Base-by-base conservation (phyloP, 2,797 vertebrate genomes). In the Cryptoprocta ferox region DNA sequence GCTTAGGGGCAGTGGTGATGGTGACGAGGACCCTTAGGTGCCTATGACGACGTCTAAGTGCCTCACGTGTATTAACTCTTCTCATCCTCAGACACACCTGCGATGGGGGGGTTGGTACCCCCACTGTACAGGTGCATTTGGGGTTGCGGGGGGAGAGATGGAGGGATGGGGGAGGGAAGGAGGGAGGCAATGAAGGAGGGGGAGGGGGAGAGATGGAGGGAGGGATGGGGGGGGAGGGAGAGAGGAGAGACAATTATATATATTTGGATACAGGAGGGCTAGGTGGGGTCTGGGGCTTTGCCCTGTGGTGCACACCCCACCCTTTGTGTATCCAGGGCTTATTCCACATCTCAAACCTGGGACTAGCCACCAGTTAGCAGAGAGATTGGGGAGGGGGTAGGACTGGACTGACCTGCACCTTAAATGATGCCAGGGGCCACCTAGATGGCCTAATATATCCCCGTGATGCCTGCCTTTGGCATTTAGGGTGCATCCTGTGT, bases 1-100 rank as follows among this genome's bases (percentile, higher is more conserved):
- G 16, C 19, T 56, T 66, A 9, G 0, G 35, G 30, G 0, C 50
- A 39, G 19, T 26, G 2, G 5, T 8, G 28, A 30, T 7, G 7
- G 35, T 16, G 73, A n/a, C 0, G 8, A n/a, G 10, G 16, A 21
- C 18, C 0, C 1, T 5, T 6, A 71, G 59, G 30, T 45, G 56
- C 45, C 18, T 39, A 6, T 18, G 32, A 6, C 0, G 28, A 66
- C 6, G 4, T 7, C n/a, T 28, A 56, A 14, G 78, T 11, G 8
- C 45, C 45, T 45, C 9, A 16, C 16, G 2, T 1, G 3, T 18
- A 16, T 12, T 10, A 6, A 28, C 18, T 15, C 42, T 19, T 32
- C 24, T 18, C 21, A 13, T 42, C 45, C 6, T 76, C n/a, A 16
- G n/a, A 42, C 9, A 71, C 4, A 24, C 59, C 53, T 7, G 0